Percentiles rank a stretch among this genome's conserved stretches.
Evolutionary conservation across 2,888 invertebrate species (phyloP).

Genomic region (Chouioia cunea): DNA sequence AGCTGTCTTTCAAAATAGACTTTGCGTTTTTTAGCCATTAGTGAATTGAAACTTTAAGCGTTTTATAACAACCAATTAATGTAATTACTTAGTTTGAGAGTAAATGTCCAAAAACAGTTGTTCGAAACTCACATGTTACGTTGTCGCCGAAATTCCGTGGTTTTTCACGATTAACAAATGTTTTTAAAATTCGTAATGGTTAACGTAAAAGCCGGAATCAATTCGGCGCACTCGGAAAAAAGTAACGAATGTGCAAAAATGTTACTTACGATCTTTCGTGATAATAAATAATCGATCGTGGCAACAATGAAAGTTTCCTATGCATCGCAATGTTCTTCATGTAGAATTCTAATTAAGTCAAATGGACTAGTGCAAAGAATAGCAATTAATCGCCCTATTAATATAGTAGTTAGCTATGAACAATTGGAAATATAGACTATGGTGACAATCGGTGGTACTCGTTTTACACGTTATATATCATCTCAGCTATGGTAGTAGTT

Average conservation of each 20-base stretch:
- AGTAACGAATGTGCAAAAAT: no score
- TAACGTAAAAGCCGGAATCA: not conserved
- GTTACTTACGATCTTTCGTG: not conserved
- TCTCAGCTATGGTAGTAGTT: constrained; percentile 43
- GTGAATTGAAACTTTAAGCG: constrained; percentile 21
- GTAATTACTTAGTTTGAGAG: constrained; percentile 30
- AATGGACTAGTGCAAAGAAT: constrained; percentile 21
- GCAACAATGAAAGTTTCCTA: constrained; percentile 17
- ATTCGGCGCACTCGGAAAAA: no score
- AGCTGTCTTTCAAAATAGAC: no score
- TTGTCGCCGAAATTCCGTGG: constrained; percentile 13
- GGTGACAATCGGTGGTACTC: constrained; percentile 46
- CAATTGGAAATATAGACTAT: constrained; percentile 37
- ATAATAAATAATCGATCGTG: constrained; percentile 34
- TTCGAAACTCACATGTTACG: constrained; percentile 7
- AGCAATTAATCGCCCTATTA: constrained; percentile 31
- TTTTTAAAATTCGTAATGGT: not conserved
- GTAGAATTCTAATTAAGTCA: constrained; percentile 30
- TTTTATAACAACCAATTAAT: constrained; percentile 18
- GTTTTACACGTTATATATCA: constrained; percentile 44
- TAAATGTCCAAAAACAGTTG: constrained; percentile 19
- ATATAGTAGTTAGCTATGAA: constrained; percentile 27
- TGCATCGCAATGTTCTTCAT: constrained; percentile 27
- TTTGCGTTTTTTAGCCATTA: not conserved
- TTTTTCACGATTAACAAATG: constrained; percentile 11